Base-by-base conservation (phyloP, 2,888 invertebrate genomes). In the Drosophila demipolita region DNA sequence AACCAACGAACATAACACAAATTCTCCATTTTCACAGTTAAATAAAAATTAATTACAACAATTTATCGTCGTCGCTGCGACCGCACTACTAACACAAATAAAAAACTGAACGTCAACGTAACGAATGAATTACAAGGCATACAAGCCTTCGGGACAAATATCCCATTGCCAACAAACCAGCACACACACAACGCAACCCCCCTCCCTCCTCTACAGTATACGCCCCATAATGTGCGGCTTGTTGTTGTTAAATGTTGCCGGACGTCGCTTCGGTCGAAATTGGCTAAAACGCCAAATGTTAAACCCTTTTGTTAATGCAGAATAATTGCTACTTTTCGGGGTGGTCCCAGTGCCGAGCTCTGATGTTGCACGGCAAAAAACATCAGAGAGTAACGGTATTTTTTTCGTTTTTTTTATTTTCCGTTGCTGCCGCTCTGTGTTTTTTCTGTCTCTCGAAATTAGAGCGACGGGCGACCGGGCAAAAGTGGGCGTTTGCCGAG, bases 11-110 rank as follows among this genome's bases (percentile, higher is more conserved):
- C 11, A 38, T 36, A 26, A 50, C 45, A 29, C 61, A 78, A 72
- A 80, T 80, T 87, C 87, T 78, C 78, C 88, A 89, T 90, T 90
- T 89, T 90, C 87, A 84, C 87, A 91, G 87, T 88, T 90, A 90
- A 91, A 91, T 90, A 90, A 90, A 91, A 91, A 91, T 90, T 91
- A 91, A 91, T 91, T 91, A 90, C 88, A 84, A 83, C 90, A 87
- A 91, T 90, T 91, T 90, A 88, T 90, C 87, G 89, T 85, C 75
- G 77, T 69, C 68, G 70, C 78, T 76, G 74, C 68, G 72, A 65
- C 71, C 73, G 64, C 74, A 70, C 61, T 73, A 52, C 68, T 73
- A 80, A 59, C 55, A 36, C 35, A 64, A 32, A 53, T 66, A 79
- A 59, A 55, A 67, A 36, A 35, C 32, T 33, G 53, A 66, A 29